Evolutionary conservation across 2,888 invertebrate species (phyloP), one percentile per base, ranked within the genome.

Genomic region (Hyposoter didymator): DNA sequence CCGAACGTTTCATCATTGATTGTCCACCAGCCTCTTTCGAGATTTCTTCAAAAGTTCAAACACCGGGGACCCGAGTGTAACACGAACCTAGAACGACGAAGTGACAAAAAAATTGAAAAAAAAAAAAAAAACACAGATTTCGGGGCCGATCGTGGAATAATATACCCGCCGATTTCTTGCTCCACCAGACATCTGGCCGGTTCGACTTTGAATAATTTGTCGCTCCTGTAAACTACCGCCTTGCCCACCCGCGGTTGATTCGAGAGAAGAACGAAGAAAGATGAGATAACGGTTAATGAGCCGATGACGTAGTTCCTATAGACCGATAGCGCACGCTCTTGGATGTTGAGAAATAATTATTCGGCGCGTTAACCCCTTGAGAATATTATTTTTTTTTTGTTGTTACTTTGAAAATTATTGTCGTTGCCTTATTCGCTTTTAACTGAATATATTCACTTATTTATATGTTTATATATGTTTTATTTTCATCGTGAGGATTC

Each of bases 401-500:
- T 39, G 39, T 39, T 10, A 39, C 10, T 66, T 55, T 66, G 12
- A 59, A 28, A 69, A 67, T 78, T 72, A 78, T 67, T 69, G 32
- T 32, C 32, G 28, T 22, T 22, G 70, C 17, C 7, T 8, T 19
- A 45, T 74, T 74, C n/a, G n/a, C n/a, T n/a, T n/a, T n/a, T 19
- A 17, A 14, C 62, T 32, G 55, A 67, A 67, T 55, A 14, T 47
- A 12, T 12, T 1, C 28, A 14, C 19, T n/a, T 55, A 17, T 52
- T 7, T 62, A 49, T 64, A 45, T 49, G 43, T 87, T 70, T 82
- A 83, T 78, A 82, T 85, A 81, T 35, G 76, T 59, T 90, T 90
- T 90, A 91, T 92, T 91, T 92, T 89, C 92, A 91, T 92, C 88
- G 90, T 91, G 90, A 90, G 90, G 88, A 89, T 89, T 88, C 84